phyloP scores from a whole-genome alignment of 2,113 vertebrate genomes.

The Microtus montanus region DNA sequence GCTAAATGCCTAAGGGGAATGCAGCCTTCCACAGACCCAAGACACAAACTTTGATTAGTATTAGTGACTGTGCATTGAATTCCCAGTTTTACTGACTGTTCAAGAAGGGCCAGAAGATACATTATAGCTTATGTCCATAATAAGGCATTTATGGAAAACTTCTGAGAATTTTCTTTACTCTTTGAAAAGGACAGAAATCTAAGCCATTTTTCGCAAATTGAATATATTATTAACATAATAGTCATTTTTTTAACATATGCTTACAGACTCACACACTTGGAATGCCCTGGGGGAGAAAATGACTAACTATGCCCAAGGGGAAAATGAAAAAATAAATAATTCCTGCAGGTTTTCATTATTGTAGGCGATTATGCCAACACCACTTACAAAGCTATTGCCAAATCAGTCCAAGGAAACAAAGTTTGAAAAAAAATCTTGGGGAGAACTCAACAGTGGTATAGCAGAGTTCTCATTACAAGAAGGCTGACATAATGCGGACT shows the following conservation, averaged over 20 bases:
- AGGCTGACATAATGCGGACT: constrained; percentile 90
- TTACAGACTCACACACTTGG: background rate
- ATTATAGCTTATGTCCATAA: background rate
- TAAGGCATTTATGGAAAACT: background rate
- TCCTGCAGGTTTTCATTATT: constrained; percentile 88
- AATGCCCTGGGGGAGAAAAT: background rate
- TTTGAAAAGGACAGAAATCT: background rate
- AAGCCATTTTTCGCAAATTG: background rate
- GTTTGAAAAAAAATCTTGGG: constrained; percentile 80
- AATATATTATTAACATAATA: background rate
- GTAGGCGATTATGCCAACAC: constrained; percentile 94
- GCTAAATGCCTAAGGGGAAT: background rate
- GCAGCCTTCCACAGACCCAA: background rate
- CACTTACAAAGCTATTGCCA: constrained; percentile 79
- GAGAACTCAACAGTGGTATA: background rate
- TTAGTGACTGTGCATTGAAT: background rate
- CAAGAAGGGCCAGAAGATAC: background rate
- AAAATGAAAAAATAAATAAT: constrained; percentile 72
- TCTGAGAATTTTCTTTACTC: background rate
- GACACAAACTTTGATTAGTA: background rate
- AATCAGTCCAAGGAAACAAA: constrained; percentile 90
- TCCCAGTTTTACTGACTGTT: constrained; percentile 2
- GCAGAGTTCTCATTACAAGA: background rate
- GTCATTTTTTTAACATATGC: background rate
- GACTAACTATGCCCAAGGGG: background rate